Base-by-base conservation (phyloP, 2,797 vertebrate genomes). In the Cryptoprocta ferox region DNA sequence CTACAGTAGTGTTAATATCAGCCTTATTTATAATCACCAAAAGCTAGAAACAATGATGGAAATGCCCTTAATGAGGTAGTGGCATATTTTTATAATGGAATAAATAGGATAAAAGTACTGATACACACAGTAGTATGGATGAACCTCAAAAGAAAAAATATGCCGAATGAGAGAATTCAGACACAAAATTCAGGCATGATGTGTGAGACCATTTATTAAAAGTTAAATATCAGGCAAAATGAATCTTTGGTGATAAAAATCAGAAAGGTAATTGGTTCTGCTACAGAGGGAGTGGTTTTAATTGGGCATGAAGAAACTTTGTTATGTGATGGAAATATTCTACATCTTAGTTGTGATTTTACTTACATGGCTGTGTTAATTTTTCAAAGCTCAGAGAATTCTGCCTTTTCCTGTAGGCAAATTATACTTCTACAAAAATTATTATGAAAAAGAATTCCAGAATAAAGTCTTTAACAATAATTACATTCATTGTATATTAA, bases 221-320 rank as follows among this genome's bases (percentile, higher is more conserved):
- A 86, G 21, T 73, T 73, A 48, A 89, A 73, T 28, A 82, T 50
- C 5, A 56, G 28, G 19, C 1, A 89, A 93, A 97, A 94, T 16
- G 78, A 66, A 61, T 79, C 19, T 10, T 0, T 4, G 4, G 7
- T 93, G 39, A 85, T 95, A 95, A 68, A 95, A 96, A 82, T 70
- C 53, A 86, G 45, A 90, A 68, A 2, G 75, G 18, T 73, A 89
- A 86, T 83, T 89, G 30, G 53, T 32, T 91, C 26, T 84, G 24
- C 48, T 83, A 66, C 9, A 61, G 35, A 79, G 37, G 18, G 6
- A 45, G 32, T 81, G 37, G 37, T 78, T 97, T 92, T 91, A 95
- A 95, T 94, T 48, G 30, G 5, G 14, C 79, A 95, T 89, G 48
- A 89, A 93, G 15, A 85, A 93, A 73, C 1, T 37, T 92, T 82